Evolutionary conservation across 1,140 invertebrate genomes (phyloP).

Genomic region (Diuraphis noxia): DNA sequence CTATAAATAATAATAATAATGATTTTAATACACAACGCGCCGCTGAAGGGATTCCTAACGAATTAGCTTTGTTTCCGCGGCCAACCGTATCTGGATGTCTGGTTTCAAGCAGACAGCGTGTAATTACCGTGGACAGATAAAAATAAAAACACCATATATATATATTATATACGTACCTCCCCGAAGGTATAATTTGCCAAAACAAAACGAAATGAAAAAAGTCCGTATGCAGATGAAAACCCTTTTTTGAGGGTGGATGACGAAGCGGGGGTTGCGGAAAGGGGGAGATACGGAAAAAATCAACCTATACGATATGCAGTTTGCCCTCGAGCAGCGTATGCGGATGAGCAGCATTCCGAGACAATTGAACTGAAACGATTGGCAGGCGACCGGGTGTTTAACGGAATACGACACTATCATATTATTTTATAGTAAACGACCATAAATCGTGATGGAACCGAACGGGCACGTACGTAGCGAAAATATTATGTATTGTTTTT

Average conservation of each 20-base stretch:
- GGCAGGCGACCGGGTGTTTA: slow-evolving; percentile 29
- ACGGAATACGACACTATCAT: not conserved
- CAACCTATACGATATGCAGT: not conserved
- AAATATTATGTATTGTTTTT: not conserved
- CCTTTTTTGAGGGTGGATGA: not conserved
- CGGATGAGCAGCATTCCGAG: slow-evolving; percentile 13
- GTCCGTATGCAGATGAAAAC: slow-evolving; percentile 25
- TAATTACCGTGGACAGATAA: slow-evolving; percentile 40
- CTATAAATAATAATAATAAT: slow-evolving; percentile 47
- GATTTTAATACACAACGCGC: slow-evolving; percentile 12
- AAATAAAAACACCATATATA: slow-evolving; percentile 16
- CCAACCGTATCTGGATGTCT: slow-evolving; percentile 34
- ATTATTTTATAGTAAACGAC: slow-evolving; percentile 19
- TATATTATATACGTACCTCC: not conserved
- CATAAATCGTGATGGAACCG: not conserved
- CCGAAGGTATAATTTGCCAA: slow-evolving; percentile 6
- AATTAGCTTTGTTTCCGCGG: slow-evolving; percentile 49
- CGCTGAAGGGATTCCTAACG: slow-evolving; percentile 34
- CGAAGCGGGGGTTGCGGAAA: not conserved
- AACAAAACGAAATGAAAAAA: slow-evolving; percentile 8
- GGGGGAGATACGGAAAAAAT: not conserved
- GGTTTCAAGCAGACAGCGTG: slow-evolving; percentile 46
- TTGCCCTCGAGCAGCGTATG: not conserved
- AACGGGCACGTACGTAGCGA: not conserved
- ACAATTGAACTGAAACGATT: slow-evolving; percentile 27